Evolutionary conservation across 2,113 vertebrate species (phyloP), one percentile per base, ranked within the genome.

Genomic region (Uropsilus gracilis): DNA sequence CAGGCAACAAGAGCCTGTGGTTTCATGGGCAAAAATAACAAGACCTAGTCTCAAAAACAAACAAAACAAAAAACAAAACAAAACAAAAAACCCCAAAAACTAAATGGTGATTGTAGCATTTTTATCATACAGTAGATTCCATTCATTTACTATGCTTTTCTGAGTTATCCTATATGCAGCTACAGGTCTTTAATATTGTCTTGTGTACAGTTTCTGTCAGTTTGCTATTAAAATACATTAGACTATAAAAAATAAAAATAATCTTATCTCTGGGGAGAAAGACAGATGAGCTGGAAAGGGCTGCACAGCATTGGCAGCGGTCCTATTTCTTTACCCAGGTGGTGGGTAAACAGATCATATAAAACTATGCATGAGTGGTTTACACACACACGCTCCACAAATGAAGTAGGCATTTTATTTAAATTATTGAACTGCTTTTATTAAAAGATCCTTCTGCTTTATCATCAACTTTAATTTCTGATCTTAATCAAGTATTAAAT

Each of bases 41-140:
- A n/a, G n/a, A n/a, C n/a, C n/a, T n/a, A n/a, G n/a, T n/a, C n/a
- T n/a, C n/a, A n/a, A n/a, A n/a, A n/a, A n/a, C n/a, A n/a, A n/a
- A n/a, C n/a, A n/a, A n/a, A n/a, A n/a, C n/a, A n/a, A n/a, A n/a
- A n/a, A n/a, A n/a, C n/a, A n/a, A n/a, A n/a, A n/a, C n/a, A n/a
- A n/a, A n/a, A n/a, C n/a, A n/a, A n/a, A n/a, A n/a, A n/a, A n/a
- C n/a, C n/a, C n/a, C n/a, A n/a, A n/a, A n/a, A n/a, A 55, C 53
- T 22, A 55, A 98, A 98, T 98, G 98, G 98, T 98, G 98, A 98
- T 98, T 99, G 98, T 98, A 98, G 98, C 98, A 97, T 99, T 98
- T 98, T 98, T 98, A 98, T 98, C 98, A 98, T 98, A 97, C 96
- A 97, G 98, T 98, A 98, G 98, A 98, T 98, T 98, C 98, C 98